Evolutionary conservation across 2,113 vertebrate species (phyloP).

Genomic region (Tyrannus savana): DNA sequence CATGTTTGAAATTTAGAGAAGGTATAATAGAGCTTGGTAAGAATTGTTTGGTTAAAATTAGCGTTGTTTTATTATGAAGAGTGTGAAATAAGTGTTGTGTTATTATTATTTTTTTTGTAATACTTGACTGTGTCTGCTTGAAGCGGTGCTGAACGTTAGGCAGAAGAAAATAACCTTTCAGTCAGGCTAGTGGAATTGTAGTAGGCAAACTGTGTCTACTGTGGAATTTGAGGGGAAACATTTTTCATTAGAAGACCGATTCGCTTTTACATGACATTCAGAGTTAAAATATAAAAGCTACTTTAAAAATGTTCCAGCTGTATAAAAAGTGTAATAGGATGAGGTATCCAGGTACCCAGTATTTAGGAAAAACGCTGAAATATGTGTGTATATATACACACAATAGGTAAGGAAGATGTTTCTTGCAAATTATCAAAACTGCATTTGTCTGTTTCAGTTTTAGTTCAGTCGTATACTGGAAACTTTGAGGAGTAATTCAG

Average conservation of each 20-base stretch:
- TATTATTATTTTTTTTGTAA: background rate
- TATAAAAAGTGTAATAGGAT: background rate
- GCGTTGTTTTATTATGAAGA: background rate
- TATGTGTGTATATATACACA: background rate
- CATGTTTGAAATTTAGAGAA: background rate
- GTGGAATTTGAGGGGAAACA: background rate
- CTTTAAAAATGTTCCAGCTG: background rate
- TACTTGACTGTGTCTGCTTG: background rate
- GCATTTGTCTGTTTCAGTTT: background rate
- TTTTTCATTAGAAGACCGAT: background rate
- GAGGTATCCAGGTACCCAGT: background rate
- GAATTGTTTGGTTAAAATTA: background rate
- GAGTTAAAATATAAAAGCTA: background rate
- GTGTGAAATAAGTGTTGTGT: background rate
- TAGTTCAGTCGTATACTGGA: background rate
- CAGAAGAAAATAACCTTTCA: background rate
- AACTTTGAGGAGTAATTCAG: background rate
- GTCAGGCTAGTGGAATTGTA: background rate
- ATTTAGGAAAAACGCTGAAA: background rate
- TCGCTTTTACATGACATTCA: background rate
- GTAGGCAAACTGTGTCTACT: accelerated
- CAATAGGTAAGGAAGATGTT: background rate
- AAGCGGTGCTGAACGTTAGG: background rate
- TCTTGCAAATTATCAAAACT: background rate
- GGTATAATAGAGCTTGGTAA: background rate